These are phyloP conservation scores for Drosophila percnosoma DNA, from an alignment of 2,888 invertebrate genomes.

Conservation along the genomic window DNA sequence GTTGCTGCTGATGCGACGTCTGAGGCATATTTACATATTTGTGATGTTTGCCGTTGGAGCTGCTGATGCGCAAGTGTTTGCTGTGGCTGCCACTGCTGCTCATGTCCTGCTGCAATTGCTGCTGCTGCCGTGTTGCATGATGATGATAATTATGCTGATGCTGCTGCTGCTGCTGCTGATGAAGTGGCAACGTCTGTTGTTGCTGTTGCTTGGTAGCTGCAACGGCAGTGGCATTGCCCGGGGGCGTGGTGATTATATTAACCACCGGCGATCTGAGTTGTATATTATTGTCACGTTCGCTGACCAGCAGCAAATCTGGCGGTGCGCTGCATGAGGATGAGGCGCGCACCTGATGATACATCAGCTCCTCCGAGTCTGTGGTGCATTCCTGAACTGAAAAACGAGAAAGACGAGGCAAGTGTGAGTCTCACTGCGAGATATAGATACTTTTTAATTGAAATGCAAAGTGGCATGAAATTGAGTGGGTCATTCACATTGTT, in stretches of 20 bases:
- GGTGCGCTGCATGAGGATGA: constrained; percentile 88
- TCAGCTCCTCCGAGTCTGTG: constrained; percentile 90
- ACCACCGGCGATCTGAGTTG: constrained; percentile 82
- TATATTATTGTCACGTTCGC: constrained; percentile 86
- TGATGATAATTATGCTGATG: constrained; percentile 46
- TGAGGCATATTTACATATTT: constrained; percentile 70
- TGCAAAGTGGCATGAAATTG: constrained; percentile 78
- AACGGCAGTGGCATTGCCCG: constrained; percentile 67
- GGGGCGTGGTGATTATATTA: constrained; percentile 82
- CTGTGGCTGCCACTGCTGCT: constrained; percentile 68
- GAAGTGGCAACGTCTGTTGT: constrained; percentile 56
- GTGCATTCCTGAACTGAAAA: constrained; percentile 88
- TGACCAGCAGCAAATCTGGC: constrained; percentile 87
- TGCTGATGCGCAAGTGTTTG: constrained; percentile 76
- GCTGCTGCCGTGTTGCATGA: constrained; percentile 53
- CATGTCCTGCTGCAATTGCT: constrained; percentile 59
- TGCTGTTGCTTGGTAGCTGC: constrained; percentile 47
- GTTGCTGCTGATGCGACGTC: constrained; percentile 10
- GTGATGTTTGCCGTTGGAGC: constrained; percentile 61
- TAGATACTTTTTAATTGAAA: constrained; percentile 70
- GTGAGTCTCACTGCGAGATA: constrained; percentile 6
- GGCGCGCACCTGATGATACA: constrained; percentile 87
- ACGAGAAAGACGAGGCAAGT: constrained; percentile 68
- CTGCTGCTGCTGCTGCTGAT: constrained; percentile 31
- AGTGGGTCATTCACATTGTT: constrained; percentile 38